Base-by-base conservation (phyloP, 2,113 vertebrate species). In the Pantherophis guttatus region DNA sequence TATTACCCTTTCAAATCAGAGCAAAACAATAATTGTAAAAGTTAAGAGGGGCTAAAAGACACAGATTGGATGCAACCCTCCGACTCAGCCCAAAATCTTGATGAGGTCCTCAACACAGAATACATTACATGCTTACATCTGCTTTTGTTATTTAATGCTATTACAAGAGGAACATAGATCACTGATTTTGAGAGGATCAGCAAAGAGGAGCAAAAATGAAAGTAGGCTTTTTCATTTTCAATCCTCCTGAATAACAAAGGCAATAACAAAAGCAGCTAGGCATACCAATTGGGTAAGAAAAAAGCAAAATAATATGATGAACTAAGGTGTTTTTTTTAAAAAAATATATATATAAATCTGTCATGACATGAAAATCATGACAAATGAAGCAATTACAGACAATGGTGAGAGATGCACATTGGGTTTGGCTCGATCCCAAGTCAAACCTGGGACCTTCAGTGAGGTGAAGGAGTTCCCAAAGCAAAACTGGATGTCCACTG, bases 381-480 rank as follows among this genome's bases (percentile, higher is more conserved):
- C 23, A 65, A 96, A 91, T 52, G 93, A 96, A 95, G 92, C 86
- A 92, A 93, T 52, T 24, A 54, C 33, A 81, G 15, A 81, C 75
- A 81, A 39, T 0, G 33, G 75, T 81, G 17, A 81, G 33, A 39
- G 15, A 81, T 9, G 70, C 33, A 44, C 7, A 81, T 81, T 8
- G 75, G 8, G 8, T 9, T 81, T 81, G 17, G 17, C 33, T 39
- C 2, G 1, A 81, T 75, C 15, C 70, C 70, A 75, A 39, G 33
- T 81, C 75, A 81, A 44, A 81, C 33, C 75, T 81, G 75, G 33
- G 15, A 21, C 33, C 33, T 81, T 81, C 75, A 44, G 17, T 8
- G 33, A 81, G n/a, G 15, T 8, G 6, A 39, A 19, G 15, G 15
- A 39, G 7, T 81, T 81, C 70, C 70, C 17, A 81, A 81, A 8